A percentile compares a stretch with the other conserved stretches of the same genome.
Evolutionary conservation across 1,140 invertebrate genomes (phyloP).

Genomic region (Drosophila truncata): DNA sequence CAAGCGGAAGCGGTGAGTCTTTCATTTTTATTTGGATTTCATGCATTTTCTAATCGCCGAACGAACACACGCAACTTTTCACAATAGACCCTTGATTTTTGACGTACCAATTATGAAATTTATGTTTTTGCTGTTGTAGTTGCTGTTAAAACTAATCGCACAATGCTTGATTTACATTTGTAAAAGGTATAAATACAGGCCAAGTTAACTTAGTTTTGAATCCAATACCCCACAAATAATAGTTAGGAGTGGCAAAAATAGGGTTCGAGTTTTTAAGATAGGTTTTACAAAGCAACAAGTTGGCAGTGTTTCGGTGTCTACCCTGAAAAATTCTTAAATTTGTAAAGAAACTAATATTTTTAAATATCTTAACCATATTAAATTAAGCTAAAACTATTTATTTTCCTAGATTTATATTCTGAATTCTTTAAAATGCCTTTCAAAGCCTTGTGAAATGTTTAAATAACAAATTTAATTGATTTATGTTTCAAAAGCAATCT

Average conservation of each 20-base stretch:
- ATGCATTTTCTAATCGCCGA: neutral
- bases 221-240: neutral
- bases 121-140: neutral
- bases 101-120: conserved; percentile 18
- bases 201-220: neutral
- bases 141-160: conserved; percentile 10
- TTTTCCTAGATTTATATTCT: neutral
- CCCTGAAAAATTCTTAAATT: too few relatives aligned
- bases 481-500: conserved; percentile 7
- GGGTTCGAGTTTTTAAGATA: neutral
- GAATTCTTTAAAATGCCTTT: neutral
- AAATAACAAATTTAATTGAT: conserved; percentile 1
- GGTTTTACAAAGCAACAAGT: neutral
- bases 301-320: too few relatives aligned
- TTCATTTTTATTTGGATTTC: neutral
- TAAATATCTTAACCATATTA: neutral
- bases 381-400: neutral
- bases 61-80: conserved; percentile 10
- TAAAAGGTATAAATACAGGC: neutral
- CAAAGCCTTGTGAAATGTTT: neutral
- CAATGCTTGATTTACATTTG: conserved; percentile 32
- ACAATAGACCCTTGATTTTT: conserved; percentile 28
- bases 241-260: neutral
- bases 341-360: neutral
- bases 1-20: conserved; percentile 86